A percentile compares a stretch with the other conserved stretches of the same genome.
Evolutionary conservation across 2,888 invertebrate genomes (phyloP).

Genomic region (Archips xylosteana): DNA sequence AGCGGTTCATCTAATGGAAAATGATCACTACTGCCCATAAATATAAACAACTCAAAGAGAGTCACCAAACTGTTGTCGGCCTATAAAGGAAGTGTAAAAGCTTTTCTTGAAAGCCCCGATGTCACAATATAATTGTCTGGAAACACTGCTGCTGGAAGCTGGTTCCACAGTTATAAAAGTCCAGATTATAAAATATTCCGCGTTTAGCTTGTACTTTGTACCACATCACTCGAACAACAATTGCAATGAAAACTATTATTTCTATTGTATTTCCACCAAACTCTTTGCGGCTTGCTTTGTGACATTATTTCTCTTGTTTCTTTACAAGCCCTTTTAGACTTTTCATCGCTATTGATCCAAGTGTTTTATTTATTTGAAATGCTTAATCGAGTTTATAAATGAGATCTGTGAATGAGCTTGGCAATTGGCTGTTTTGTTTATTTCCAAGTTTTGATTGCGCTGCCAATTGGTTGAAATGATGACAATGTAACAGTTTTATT

Average conservation of each 20-base stretch:
- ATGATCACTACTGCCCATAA: no score
- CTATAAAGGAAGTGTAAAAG: no score
- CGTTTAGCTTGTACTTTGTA: conserved; percentile 43
- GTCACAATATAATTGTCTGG: no score
- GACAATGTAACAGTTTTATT: no score
- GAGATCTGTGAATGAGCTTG: neutral
- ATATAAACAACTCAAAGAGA: no score
- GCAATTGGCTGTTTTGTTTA: neutral
- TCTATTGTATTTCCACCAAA: conserved; percentile 59
- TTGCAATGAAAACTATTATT: conserved; percentile 65
- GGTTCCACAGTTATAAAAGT: no score
- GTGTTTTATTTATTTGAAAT: conserved; percentile 17
- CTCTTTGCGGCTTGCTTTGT: conserved; percentile 35
- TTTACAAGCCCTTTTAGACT: conserved; percentile 8
- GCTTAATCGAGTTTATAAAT: conserved; percentile 7
- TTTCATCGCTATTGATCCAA: conserved; percentile 14
- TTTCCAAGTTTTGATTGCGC: neutral
- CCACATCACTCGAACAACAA: conserved; percentile 62
- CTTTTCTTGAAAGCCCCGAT: no score
- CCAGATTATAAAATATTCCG: neutral
- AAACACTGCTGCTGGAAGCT: no score
- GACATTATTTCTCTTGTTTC: conserved; percentile 26
- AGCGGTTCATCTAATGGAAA: no score
- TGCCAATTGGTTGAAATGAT: neutral
- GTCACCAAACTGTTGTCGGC: no score